Evolutionary conservation across 1,140 invertebrate genomes (phyloP), one percentile per base, ranked within the genome.

Genomic region (Drosophila punjabiensis): DNA sequence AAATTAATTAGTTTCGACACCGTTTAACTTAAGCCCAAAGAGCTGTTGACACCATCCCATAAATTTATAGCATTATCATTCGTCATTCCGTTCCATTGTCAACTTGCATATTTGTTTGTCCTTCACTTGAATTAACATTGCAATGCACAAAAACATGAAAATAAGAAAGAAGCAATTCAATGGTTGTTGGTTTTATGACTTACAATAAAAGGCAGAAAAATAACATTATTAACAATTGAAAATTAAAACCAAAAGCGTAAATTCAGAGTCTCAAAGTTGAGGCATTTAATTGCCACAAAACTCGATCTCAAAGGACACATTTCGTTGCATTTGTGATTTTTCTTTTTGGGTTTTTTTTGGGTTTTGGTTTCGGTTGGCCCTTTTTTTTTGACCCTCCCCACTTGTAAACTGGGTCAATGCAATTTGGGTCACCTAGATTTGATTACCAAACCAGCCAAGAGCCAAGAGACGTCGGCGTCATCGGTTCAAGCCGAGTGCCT

Each of bases 371-470:
- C 30, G 45, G 56, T 18, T 58, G 53, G 65, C 43, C 33, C 14
- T 43, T 48, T 20, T n/a, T 43, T 48, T 30, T 32, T 66, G 47
- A 24, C 50, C 55, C 47, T 8, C 53, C 66, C 59, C 61, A 24
- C 50, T 58, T 32, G 30, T 61, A 74, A 80, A 79, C 68, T 80
- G 20, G 78, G 78, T 79, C 76, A 80, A 20, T 74, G 76, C 61
- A 79, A 80, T 80, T 80, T 80, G 58, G 78, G 78, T 80, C 78
- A 80, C 78, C 78, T 80, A 80, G 78, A 80, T 80, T 80, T 80
- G 61, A 80, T 79, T 79, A 79, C 68, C 68, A 79, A 80, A 80
- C 78, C 61, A 65, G 76, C 59, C 76, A 79, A 78, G 71, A 65
- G 76, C 59, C 76, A 79, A 78, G 71, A 78, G 67, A 63, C 66